Evolutionary conservation across 1,140 invertebrate species (phyloP).

Genomic region (Neodiprion fabricii): DNA sequence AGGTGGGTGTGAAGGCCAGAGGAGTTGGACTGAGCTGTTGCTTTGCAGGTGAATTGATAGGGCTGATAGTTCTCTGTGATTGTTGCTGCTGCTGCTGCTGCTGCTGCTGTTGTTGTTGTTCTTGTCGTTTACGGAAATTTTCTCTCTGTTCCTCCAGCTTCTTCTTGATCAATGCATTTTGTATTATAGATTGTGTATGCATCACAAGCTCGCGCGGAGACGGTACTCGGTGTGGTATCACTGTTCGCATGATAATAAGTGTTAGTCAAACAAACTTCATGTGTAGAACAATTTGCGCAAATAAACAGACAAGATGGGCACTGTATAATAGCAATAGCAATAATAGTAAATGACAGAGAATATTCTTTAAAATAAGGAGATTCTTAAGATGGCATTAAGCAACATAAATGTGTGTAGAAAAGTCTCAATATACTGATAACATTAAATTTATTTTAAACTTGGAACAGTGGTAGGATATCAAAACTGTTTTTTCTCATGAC

Average conservation of each 20-base stretch:
- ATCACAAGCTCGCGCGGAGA: conserved; percentile 82
- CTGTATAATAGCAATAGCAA: not conserved
- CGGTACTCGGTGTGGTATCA: conserved; percentile 74
- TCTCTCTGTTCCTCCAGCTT: conserved; percentile 86
- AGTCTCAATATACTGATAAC: no score
- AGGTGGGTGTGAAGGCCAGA: conserved; percentile 88
- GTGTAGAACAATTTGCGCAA: not conserved
- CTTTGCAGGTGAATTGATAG: conserved; percentile 54
- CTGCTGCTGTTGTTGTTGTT: conserved; percentile 65
- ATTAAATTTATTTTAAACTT: no score
- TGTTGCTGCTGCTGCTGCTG: conserved; percentile 45
- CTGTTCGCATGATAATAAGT: conserved; percentile 50
- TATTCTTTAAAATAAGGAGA: not conserved
- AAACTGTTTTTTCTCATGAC: no score
- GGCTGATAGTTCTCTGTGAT: conserved; percentile 51
- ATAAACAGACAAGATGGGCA: no score
- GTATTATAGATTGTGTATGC: conserved; percentile 84
- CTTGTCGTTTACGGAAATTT: conserved; percentile 80
- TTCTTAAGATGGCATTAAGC: not conserved
- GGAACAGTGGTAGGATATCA: no score
- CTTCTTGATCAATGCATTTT: conserved; percentile 83
- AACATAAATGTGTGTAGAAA: no score
- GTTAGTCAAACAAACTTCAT: conserved; percentile 1
- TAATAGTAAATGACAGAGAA: conserved; percentile 2
- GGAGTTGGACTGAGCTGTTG: conserved; percentile 66